phyloP scores from a whole-genome alignment of 2,888 invertebrate genomes.

The Bugula neritina region DNA sequence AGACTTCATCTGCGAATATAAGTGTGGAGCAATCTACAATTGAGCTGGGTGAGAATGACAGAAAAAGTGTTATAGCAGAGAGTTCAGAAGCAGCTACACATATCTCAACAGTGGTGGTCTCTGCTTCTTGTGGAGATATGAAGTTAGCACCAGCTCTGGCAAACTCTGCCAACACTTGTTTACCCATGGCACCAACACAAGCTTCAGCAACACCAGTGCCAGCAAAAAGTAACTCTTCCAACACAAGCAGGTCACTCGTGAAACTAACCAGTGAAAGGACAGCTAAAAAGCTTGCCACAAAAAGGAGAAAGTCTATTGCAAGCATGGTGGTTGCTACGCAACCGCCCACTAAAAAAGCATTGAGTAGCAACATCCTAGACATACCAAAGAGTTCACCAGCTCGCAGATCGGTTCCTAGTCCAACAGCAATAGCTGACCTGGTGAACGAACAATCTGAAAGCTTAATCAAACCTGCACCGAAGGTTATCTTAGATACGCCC shows the following conservation, averaged over 20 bases:
- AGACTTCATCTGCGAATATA: not conserved
- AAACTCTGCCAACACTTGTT: not conserved
- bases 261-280: not conserved
- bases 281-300: not conserved
- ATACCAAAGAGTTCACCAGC: too few relatives aligned
- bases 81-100: too few relatives aligned
- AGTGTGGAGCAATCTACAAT: too few relatives aligned
- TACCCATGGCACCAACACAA: not conserved
- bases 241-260: not conserved
- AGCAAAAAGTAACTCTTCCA: not conserved
- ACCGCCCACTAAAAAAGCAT: too few relatives aligned
- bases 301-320: too few relatives aligned
- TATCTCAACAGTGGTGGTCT: too few relatives aligned
- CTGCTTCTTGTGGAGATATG: too few relatives aligned
- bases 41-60: too few relatives aligned
- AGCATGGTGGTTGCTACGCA: too few relatives aligned
- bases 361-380: too few relatives aligned
- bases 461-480: not conserved
- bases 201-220: not conserved
- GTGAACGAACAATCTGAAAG: not conserved
- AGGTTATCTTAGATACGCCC: too few relatives aligned
- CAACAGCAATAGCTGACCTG: not conserved
- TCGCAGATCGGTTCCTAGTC: constrained; percentile 13
- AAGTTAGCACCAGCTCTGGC: not conserved
- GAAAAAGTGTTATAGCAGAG: too few relatives aligned